Percentiles rank a stretch among this genome's conserved stretches.
Conservation (phyloP, 1,140 invertebrate genomes). For the Hylaeus volcanicus region DNA sequence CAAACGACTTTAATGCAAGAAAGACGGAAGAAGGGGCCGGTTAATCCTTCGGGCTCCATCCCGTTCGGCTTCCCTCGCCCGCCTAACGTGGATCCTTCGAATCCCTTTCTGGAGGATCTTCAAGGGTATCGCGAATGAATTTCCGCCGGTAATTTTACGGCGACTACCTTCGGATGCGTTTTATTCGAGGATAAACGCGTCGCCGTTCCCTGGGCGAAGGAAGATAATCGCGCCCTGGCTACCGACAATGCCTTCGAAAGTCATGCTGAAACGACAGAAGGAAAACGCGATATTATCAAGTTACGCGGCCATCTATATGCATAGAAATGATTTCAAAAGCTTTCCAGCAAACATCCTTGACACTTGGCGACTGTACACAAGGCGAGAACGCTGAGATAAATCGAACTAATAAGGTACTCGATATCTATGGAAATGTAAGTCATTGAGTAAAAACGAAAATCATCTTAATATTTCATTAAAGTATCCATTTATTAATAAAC, state of each 20-base stretch:
- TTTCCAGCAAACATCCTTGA: background rate
- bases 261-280: background rate
- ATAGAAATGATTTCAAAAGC: slow-evolving; percentile 21
- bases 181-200: slow-evolving; percentile 54
- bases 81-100: slow-evolving; percentile 35
- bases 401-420: no score
- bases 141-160: slow-evolving; percentile 69
- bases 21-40: slow-evolving; percentile 59
- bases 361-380: background rate
- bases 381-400: no score
- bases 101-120: slow-evolving; percentile 38
- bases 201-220: slow-evolving; percentile 18
- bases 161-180: slow-evolving; percentile 66
- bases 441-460: no score
- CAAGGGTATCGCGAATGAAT: slow-evolving; percentile 51
- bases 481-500: no score
- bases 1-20: slow-evolving; percentile 67
- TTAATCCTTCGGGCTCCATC: slow-evolving; percentile 65
- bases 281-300: slow-evolving; percentile 7
- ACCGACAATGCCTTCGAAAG: slow-evolving; percentile 10
- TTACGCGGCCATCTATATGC: background rate
- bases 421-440: no score
- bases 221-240: slow-evolving; percentile 29
- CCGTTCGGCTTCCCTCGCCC: slow-evolving; percentile 36
- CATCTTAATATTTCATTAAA: background rate